Evolutionary conservation across 2,113 vertebrate species (phyloP).

Genomic region (Sylvia atricapilla): DNA sequence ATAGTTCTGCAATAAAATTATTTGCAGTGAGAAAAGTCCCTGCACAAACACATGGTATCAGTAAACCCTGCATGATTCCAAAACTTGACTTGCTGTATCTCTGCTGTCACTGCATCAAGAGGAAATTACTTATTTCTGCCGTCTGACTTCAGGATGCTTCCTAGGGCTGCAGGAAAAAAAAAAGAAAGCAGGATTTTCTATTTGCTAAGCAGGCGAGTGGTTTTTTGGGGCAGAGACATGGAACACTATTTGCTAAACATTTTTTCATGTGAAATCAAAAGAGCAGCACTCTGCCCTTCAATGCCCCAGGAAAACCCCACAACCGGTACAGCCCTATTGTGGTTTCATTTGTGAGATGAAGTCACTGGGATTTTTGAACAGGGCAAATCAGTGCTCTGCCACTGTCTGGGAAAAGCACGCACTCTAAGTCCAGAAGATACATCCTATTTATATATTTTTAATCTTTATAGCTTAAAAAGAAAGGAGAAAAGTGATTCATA

Average conservation of each 20-base stretch:
- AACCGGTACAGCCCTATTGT: background rate
- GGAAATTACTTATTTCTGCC: background rate
- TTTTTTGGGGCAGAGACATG: background rate
- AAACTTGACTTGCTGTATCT: background rate
- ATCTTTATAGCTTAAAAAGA: background rate
- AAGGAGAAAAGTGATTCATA: rapidly evolving
- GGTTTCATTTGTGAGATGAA: background rate
- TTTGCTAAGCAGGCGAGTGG: background rate
- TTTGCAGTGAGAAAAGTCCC: background rate
- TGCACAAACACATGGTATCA: background rate
- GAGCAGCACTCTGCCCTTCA: background rate
- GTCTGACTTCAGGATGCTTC: background rate
- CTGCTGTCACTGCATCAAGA: background rate
- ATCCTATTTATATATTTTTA: background rate
- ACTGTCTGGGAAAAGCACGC: background rate
- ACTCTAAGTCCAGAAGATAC: background rate
- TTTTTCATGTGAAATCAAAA: background rate
- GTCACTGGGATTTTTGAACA: background rate
- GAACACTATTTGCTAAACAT: background rate
- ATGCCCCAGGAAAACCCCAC: background rate
- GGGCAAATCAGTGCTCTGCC: background rate
- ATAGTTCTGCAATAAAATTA: background rate
- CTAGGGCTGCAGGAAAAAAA: background rate
- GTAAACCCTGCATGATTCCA: background rate
- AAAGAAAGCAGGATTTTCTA: background rate